These are phyloP conservation scores for Neoascia interrupta DNA, from an alignment of 2,888 invertebrate species.

Conservation along the genomic window DNA sequence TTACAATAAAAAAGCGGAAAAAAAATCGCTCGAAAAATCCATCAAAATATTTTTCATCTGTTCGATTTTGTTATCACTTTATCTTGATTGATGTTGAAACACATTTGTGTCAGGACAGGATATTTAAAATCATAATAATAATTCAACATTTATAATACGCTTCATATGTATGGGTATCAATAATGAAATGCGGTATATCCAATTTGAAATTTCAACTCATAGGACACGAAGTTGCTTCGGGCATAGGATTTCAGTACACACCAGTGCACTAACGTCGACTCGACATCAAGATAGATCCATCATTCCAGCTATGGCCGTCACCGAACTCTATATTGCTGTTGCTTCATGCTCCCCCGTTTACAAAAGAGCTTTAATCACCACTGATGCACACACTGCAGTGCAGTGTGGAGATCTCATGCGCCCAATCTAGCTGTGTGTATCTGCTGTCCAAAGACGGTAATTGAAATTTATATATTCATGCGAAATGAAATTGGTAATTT, in stretches of 20 bases:
- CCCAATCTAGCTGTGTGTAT: constrained; percentile 54
- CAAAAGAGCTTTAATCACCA: constrained; percentile 59
- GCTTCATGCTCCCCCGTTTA: constrained; percentile 1
- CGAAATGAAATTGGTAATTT: constrained; percentile 78
- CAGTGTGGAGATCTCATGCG: constrained; percentile 40
- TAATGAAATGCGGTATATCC: constrained; percentile 67
- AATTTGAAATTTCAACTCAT: constrained; percentile 61
- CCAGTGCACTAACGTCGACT: constrained; percentile 15
- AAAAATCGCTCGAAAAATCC: too few species aligned
- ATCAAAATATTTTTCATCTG: constrained; percentile 28
- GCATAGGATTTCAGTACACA: constrained; percentile 35
- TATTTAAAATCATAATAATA: constrained; percentile 63
- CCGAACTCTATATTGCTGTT: too few species aligned
- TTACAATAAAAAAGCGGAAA: too few species aligned
- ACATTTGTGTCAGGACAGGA: constrained; percentile 15
- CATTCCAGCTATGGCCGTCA: neutral
- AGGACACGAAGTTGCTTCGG: constrained; percentile 50
- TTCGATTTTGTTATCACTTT: constrained; percentile 31
- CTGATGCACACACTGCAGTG: constrained; percentile 36
- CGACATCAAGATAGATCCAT: constrained; percentile 41
- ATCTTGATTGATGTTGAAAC: too few species aligned
- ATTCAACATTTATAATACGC: constrained; percentile 36
- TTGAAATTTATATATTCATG: constrained; percentile 74
- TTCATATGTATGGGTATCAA: constrained; percentile 48
- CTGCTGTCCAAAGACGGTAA: constrained; percentile 67